phyloP scores from a whole-genome alignment of 2,113 vertebrate species.

The Prionailurus viverrinus region DNA sequence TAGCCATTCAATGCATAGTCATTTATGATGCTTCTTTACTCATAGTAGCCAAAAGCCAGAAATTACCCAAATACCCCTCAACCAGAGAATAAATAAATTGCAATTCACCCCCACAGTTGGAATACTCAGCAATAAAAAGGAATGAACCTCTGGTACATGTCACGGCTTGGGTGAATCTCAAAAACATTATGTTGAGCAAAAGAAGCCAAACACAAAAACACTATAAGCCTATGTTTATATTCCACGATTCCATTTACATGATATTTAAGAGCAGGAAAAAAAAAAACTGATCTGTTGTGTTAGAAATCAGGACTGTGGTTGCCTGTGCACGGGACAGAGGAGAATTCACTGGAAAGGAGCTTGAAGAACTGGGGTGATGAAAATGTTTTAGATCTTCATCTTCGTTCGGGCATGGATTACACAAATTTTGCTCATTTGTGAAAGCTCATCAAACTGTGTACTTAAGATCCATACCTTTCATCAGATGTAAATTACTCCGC shows the following conservation, averaged over 20 bases:
- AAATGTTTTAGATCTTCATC: not conserved
- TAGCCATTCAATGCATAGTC: not conserved
- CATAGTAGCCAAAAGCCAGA: not conserved
- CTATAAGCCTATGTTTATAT: not conserved
- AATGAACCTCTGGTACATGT: not conserved
- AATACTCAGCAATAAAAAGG: not conserved
- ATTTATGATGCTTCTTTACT: not conserved
- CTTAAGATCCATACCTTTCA: not conserved
- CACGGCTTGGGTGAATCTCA: not conserved
- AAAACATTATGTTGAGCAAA: not conserved
- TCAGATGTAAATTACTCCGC: not conserved
- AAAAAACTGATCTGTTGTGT: not conserved
- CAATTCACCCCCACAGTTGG: not conserved
- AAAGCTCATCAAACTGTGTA: not conserved
- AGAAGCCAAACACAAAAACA: not conserved
- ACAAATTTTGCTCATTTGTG: not conserved
- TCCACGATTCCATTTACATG: not conserved
- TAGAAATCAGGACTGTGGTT: not conserved
- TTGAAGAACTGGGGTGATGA: not conserved
- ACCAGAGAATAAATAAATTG: not conserved
- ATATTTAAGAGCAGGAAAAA: not conserved
- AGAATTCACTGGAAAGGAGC: not conserved
- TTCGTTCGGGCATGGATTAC: not conserved
- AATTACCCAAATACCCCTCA: not conserved
- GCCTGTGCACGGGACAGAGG: too few species aligned